Evolutionary conservation across 2,797 vertebrate species (phyloP).

Genomic region (Rhabdophis nuchalis): DNA sequence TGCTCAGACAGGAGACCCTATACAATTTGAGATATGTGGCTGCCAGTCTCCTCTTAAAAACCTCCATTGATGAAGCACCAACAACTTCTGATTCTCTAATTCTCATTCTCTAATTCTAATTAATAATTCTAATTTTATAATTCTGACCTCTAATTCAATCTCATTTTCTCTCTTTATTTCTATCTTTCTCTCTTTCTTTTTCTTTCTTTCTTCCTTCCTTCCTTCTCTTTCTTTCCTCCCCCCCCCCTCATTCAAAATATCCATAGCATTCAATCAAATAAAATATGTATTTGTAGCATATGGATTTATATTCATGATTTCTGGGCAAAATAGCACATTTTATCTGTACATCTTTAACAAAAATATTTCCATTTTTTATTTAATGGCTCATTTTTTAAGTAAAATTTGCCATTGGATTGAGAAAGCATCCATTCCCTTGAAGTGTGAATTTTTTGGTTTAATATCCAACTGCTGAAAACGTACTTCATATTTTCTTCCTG

Average conservation of each 20-base stretch:
- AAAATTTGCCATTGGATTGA: not conserved
- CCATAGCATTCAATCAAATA: not conserved
- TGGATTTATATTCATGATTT: not conserved
- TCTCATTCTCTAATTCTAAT: not conserved
- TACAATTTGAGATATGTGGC: too few species aligned
- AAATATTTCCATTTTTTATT: not conserved
- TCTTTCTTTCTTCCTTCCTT: rapidly evolving
- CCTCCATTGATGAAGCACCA: too few species aligned
- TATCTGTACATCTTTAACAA: not conserved
- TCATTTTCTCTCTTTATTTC: not conserved
- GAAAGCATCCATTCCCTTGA: not conserved
- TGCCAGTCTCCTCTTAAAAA: too few species aligned
- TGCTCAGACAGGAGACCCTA: too few species aligned
- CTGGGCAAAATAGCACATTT: not conserved
- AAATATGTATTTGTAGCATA: not conserved
- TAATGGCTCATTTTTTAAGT: not conserved
- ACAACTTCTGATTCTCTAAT: not conserved
- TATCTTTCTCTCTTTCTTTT: too few species aligned
- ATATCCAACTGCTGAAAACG: not conserved
- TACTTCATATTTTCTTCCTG: not conserved
- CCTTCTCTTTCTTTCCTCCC: too few species aligned
- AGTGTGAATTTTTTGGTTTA: not conserved
- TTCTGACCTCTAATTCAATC: not conserved
- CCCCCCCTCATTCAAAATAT: too few species aligned
- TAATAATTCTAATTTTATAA: not conserved